Conservation (phyloP, 2,797 vertebrate genomes). For the Agapornis canus region DNA sequence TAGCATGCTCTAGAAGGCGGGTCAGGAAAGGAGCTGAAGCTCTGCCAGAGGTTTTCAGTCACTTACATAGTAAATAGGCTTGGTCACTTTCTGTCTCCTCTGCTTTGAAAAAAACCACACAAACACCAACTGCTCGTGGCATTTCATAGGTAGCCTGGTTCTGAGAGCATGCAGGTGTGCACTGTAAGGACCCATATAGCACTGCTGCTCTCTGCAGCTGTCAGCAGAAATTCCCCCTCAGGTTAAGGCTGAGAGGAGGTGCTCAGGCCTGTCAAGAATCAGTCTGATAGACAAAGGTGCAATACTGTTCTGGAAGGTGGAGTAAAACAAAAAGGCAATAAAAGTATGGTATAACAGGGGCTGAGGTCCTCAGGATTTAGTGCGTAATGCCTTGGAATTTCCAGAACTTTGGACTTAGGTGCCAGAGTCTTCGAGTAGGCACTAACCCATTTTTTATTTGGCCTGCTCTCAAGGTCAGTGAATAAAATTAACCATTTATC, state of each 20-base stretch:
- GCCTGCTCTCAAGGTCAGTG: not conserved
- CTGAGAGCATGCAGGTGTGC: not conserved
- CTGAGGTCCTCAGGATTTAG: not conserved
- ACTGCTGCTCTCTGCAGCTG: rapidly evolving
- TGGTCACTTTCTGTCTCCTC: not conserved
- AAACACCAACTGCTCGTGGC: not conserved
- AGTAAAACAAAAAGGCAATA: not conserved
- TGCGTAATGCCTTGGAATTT: not conserved
- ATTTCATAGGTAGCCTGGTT: not conserved
- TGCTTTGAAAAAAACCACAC: not conserved
- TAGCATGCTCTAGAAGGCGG: not conserved
- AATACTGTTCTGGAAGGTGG: not conserved
- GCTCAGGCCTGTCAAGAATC: not conserved
- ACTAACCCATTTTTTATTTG: not conserved
- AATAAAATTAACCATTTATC: not conserved
- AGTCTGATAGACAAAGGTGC: not conserved
- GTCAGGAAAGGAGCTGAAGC: not conserved
- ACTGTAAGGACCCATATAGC: not conserved
- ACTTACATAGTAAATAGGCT: not conserved
- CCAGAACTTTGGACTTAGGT: not conserved
- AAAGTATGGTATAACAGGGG: not conserved
- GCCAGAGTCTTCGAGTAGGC: not conserved
- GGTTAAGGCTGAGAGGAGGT: not conserved
- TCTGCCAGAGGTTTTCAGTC: not conserved
- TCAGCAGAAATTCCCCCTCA: not conserved